Percentiles rank a stretch among this genome's conserved stretches.
Conservation (phyloP, 2,888 invertebrate species). For the Hesperia comma region DNA sequence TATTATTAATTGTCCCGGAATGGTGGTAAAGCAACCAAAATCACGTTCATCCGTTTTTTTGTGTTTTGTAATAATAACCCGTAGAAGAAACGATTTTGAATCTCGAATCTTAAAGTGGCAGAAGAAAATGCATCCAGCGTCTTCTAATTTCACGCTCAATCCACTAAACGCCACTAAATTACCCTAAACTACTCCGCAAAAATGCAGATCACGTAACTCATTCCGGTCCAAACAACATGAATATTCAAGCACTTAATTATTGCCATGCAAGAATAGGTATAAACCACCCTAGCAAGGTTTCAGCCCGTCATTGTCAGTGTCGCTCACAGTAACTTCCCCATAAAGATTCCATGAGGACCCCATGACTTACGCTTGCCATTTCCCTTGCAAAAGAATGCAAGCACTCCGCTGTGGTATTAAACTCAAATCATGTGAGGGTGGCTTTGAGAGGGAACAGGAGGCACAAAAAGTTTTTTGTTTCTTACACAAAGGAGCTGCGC, state of each 20-base stretch:
- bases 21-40: too few relatives aligned
- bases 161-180: conserved; percentile 16
- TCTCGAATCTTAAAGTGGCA: not conserved
- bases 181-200: conserved; percentile 18
- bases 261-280: conserved; percentile 44
- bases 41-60: too few relatives aligned
- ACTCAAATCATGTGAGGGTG: conserved; percentile 74
- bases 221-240: conserved; percentile 22
- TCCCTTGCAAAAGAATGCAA: conserved; percentile 71
- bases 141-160: conserved; percentile 10
- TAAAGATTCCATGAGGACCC: conserved; percentile 39
- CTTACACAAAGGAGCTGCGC: conserved; percentile 29
- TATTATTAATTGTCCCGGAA: too few relatives aligned
- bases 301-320: conserved; percentile 47
- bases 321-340: conserved; percentile 45
- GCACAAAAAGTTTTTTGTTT: conserved; percentile 36
- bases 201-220: conserved; percentile 26
- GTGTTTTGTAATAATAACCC: too few relatives aligned
- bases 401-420: conserved; percentile 77
- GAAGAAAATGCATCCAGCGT: not conserved
- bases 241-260: conserved; percentile 40
- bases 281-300: conserved; percentile 43
- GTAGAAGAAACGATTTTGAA: too few relatives aligned
- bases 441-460: conserved; percentile 43
- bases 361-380: conserved; percentile 54